Conservation (phyloP, 2,113 vertebrate genomes). For the Murina feae region DNA sequence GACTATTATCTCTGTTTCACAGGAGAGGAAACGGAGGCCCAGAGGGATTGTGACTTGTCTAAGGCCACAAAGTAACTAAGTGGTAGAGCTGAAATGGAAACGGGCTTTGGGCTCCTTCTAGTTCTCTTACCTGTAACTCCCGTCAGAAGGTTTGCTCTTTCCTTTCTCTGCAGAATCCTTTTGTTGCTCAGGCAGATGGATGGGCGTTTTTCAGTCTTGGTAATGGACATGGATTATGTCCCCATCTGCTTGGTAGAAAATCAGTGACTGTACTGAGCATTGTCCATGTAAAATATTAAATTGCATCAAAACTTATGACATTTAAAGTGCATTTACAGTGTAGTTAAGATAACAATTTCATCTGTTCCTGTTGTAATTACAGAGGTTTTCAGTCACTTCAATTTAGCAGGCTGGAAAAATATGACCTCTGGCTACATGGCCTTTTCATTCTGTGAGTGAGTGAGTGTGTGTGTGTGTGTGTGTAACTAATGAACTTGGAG, state of each 20-base stretch:
- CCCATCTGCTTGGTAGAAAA: conserved; percentile 15
- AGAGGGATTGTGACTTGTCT: not conserved
- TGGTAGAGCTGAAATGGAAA: not conserved
- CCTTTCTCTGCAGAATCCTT: not conserved
- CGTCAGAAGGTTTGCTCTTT: not conserved
- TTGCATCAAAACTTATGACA: conserved; percentile 57
- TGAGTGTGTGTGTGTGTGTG: not conserved
- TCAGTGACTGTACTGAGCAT: conserved; percentile 31
- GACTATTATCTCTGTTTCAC: not conserved
- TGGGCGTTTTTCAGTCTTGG: conserved; percentile 50
- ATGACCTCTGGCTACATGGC: conserved; percentile 49
- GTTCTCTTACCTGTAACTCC: not conserved
- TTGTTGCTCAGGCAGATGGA: conserved; percentile 45
- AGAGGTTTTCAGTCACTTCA: conserved; percentile 74
- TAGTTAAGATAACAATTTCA: conserved; percentile 81
- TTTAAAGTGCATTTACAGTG: conserved; percentile 74
- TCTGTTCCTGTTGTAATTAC: conserved; percentile 80
- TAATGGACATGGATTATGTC: conserved; percentile 48
- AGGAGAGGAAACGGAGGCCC: not conserved
- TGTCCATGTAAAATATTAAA: conserved; percentile 64
- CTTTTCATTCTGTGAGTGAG: conserved; percentile 5
- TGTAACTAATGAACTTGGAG: conserved; percentile 39
- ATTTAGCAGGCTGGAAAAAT: conserved; percentile 74
- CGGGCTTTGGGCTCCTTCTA: not conserved
- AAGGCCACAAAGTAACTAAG: not conserved